Conservation (phyloP, 2,797 vertebrate genomes). For the Myotis daubentonii region DNA sequence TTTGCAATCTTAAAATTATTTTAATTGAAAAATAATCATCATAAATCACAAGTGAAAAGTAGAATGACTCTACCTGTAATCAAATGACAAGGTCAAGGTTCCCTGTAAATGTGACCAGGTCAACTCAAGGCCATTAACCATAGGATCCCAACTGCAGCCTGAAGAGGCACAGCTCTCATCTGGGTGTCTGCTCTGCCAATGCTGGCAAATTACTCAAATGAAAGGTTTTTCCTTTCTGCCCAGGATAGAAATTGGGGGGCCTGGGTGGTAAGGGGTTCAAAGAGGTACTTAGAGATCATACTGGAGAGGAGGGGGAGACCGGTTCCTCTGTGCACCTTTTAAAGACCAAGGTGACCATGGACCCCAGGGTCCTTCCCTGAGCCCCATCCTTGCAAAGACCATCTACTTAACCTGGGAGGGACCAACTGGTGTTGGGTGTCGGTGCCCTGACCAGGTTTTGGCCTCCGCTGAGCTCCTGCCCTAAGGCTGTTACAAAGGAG, state of each 20-base stretch:
- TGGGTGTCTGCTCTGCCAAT: background rate
- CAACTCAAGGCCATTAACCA: background rate
- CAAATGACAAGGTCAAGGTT: background rate
- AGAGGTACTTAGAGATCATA: background rate
- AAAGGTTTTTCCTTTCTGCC: background rate
- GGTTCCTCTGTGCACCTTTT: background rate
- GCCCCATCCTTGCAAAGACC: background rate
- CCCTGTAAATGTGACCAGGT: background rate
- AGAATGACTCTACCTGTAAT: background rate
- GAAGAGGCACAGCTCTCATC: background rate
- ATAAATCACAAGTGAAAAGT: slow-evolving; percentile 3
- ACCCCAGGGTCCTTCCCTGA: background rate
- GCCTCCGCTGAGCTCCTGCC: background rate
- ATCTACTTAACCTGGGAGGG: background rate
- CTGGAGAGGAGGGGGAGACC: background rate
- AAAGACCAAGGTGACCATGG: background rate
- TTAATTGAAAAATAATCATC: slow-evolving; percentile 13
- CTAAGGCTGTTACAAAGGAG: background rate
- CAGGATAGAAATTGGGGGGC: background rate
- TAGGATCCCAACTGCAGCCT: background rate
- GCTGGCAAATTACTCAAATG: background rate
- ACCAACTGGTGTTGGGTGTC: background rate
- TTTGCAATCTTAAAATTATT: slow-evolving; percentile 28
- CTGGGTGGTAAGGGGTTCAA: background rate
- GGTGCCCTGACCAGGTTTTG: background rate